Base-by-base conservation (phyloP, 1,140 invertebrate genomes). In the Cyclina sinensis region DNA sequence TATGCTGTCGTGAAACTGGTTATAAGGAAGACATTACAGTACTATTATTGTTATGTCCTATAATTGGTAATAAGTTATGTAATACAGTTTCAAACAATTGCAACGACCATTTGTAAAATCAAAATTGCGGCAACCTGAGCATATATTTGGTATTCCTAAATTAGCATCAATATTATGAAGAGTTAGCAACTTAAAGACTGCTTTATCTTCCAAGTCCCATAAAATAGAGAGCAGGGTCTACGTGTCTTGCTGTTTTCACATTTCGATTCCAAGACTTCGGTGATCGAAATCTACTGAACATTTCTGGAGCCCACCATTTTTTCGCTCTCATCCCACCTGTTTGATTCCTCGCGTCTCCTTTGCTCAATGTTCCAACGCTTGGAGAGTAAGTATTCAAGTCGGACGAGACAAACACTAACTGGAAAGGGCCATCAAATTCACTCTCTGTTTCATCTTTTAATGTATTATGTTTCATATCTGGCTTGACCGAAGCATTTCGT, bases 191-290 rank as follows among this genome's bases (percentile, higher is more conserved):
- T n/a, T n/a, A n/a, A n/a, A n/a, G n/a, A n/a, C n/a, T n/a, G n/a
- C n/a, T 70, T 78, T 37, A 78, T 78, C 24, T 78, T 35, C 74
- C 74, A 32, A 78, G 74, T 51, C 74, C 74, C 14, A 78, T 54
- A 30, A 78, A 78, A 78, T 78, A 78, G 1, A 78, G 30, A 1
- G 74, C 74, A 3, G 74, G 74, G n/a, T 78, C 74, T 9, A 24
- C 35, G n/a, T 78, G 48, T 51, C 24, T 54, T 18, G 27, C 30
- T 11, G 12, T 4, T 12, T 0, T 51, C 12, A 46, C 30, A 16
- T 27, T 14, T 3, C 27, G 74, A 51, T 54, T 51, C 46, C 46
- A 78, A 24, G 46, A 78, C 21, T 51, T 78, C 18, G 74, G 43
- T 7, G 74, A 78, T 2, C 74, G 74, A 35, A 78, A 78, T 35